A percentile compares a stretch with the other conserved stretches of the same genome.
phyloP scores from a whole-genome alignment of 2,888 invertebrate species.

The Eupithecia dodoneata region DNA sequence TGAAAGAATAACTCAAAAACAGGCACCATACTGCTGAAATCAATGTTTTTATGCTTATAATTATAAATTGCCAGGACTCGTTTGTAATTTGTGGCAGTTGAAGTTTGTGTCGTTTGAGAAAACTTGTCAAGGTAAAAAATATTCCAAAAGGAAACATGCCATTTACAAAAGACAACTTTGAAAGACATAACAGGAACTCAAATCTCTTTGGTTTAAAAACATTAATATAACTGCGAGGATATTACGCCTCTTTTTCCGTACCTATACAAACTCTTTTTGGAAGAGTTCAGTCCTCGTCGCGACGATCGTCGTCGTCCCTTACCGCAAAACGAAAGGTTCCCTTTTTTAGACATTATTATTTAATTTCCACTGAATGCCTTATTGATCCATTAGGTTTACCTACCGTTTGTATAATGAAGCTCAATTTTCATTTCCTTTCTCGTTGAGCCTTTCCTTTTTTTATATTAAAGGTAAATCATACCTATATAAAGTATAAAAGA shows the following conservation, averaged over 20 bases:
- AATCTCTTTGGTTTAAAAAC: neutral
- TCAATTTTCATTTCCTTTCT: too few relatives aligned
- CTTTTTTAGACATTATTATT: too few relatives aligned
- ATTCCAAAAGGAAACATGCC: slow-evolving; percentile 62
- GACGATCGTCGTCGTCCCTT: too few relatives aligned
- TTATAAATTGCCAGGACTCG: slow-evolving; percentile 65
- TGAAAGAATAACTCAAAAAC: slow-evolving; percentile 66
- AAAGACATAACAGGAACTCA: neutral
- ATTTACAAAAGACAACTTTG: slow-evolving; percentile 34
- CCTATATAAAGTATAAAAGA: too few relatives aligned
- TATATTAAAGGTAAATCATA: too few relatives aligned
- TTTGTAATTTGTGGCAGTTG: slow-evolving; percentile 71
- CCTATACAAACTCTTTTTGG: slow-evolving; percentile 1
- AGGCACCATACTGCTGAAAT: slow-evolving; percentile 68
- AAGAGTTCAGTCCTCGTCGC: neutral
- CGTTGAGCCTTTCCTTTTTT: too few relatives aligned
- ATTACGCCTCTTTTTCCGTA: neutral
- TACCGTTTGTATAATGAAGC: too few relatives aligned
- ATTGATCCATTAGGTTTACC: too few relatives aligned
- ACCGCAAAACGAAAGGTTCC: too few relatives aligned
- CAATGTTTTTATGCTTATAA: slow-evolving; percentile 63
- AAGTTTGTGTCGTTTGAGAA: slow-evolving; percentile 60
- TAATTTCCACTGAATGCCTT: too few relatives aligned
- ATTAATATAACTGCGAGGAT: neutral
- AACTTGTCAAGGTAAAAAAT: slow-evolving; percentile 62